Evolutionary conservation across 2,888 invertebrate species (phyloP).

Genomic region (Eupithecia insigniata): DNA sequence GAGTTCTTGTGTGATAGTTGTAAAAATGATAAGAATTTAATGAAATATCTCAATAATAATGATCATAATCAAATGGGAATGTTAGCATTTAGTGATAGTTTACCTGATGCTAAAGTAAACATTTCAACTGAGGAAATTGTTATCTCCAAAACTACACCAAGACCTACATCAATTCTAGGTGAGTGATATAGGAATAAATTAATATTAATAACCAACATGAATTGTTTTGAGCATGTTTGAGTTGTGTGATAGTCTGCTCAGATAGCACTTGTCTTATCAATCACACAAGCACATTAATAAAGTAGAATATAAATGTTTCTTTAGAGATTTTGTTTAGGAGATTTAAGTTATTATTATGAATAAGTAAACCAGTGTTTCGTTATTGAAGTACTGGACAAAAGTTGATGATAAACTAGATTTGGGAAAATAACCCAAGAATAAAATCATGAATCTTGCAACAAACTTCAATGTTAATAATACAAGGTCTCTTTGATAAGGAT

Average conservation of each 20-base stretch:
- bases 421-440: neutral
- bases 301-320: neutral
- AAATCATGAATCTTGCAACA: neutral
- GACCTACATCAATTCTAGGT: slow-evolving; percentile 79
- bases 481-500: neutral
- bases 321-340: neutral
- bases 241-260: neutral
- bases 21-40: slow-evolving; percentile 89
- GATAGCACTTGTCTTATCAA: neutral
- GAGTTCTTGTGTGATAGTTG: slow-evolving; percentile 94
- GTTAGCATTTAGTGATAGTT: slow-evolving; percentile 72
- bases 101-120: slow-evolving; percentile 57
- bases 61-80: slow-evolving; percentile 76
- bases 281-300: neutral
- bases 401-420: neutral
- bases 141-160: slow-evolving; percentile 64
- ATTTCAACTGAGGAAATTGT: slow-evolving; percentile 58
- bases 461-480: neutral
- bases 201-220: neutral
- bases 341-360: neutral
- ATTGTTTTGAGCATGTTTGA: neutral
- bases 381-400: neutral
- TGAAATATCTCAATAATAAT: slow-evolving; percentile 75
- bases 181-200: slow-evolving; percentile 50
- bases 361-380: neutral